These are phyloP conservation scores for Homalodisca vitripennis DNA, from an alignment of 1,140 invertebrate genomes.

Conservation along the genomic window DNA sequence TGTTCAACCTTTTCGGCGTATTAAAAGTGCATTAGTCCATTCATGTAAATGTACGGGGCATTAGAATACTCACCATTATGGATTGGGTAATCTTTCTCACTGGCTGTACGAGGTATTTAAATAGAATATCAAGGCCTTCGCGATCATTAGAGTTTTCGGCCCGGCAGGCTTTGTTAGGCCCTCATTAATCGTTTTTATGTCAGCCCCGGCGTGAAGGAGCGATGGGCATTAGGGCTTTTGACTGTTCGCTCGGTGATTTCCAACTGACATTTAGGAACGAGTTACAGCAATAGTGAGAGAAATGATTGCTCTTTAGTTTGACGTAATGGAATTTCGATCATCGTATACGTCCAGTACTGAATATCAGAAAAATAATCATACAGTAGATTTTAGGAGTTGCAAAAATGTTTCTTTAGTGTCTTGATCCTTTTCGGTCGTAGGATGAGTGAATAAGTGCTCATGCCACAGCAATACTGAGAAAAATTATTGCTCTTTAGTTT, in stretches of 20 bases:
- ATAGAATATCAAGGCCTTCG: slow-evolving; percentile 20
- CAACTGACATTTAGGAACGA: slow-evolving; percentile 20
- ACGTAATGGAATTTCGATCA: too few species aligned
- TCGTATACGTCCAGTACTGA: too few species aligned
- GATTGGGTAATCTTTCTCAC: slow-evolving; percentile 13
- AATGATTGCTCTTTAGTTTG: too few species aligned
- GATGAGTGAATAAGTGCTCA: too few species aligned
- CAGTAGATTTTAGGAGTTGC: too few species aligned
- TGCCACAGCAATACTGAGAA: too few species aligned
- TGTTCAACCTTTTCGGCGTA: slow-evolving; percentile 11
- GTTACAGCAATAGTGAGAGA: too few species aligned
- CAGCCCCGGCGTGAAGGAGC: slow-evolving; percentile 2
- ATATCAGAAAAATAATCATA: too few species aligned
- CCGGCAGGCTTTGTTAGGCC: neutral
- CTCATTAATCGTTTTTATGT: slow-evolving; percentile 26
- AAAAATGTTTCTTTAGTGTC: too few species aligned
- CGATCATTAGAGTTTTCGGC: slow-evolving; percentile 15
- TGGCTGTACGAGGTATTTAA: neutral
- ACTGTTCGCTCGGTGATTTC: slow-evolving; percentile 16
- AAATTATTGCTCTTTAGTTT: too few species aligned
- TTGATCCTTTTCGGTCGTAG: too few species aligned
- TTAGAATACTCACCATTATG: slow-evolving; percentile 23
- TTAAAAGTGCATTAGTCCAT: slow-evolving; percentile 18
- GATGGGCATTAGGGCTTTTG: slow-evolving; percentile 16
- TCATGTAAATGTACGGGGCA: slow-evolving; percentile 14